Base-by-base conservation (phyloP, 2,888 invertebrate species). In the Hyposoter dolosus region DNA sequence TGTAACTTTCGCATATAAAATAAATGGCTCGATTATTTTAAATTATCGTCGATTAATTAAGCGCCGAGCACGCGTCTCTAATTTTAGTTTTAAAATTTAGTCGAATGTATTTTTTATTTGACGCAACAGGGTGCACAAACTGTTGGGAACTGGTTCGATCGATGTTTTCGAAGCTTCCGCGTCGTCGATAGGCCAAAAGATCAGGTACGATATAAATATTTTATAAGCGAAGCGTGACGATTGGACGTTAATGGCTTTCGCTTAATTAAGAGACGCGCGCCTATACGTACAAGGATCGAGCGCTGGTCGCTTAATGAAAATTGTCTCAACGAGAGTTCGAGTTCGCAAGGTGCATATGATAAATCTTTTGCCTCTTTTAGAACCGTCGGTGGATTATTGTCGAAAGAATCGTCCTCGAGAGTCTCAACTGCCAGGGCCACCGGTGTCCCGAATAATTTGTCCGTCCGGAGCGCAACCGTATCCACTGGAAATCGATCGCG, bases 31-130 rank as follows among this genome's bases (percentile, higher is more conserved):
- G 28, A 72, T 81, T 72, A 74, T 66, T 81, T 74, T 53, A 19
- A 66, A 81, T 74, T 66, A n/a, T 74, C 66, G 66, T 28, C 80
- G 72, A 81, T 81, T 74, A 66, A 81, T 81, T 72, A 81, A 81
- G 50, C 66, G 45, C 4, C 6, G 65, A 65, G 47, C 28, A 40
- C 19, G 35, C 32, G 50, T 71, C 50, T 71, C 45, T 17, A 28
- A 43, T 74, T 60, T 28, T 28, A 5, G 28, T 60, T 60, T 60
- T 4, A 17, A 28, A 5, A 23, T 60, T 60, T 15, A 15, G 28
- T 28, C 28, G 1, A 60, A 28, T 28, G 15, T 60, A 60, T 60
- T 15, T 74, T 50, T 40, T 40, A 40, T 47, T 40, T 17, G 17
- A 66, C 47, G 12, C 17, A 17, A 40, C 68, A 68, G 81, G 68